Percentiles rank a stretch among this genome's conserved stretches.
phyloP scores from a whole-genome alignment of 2,113 vertebrate species.

The Archilochus colubris region DNA sequence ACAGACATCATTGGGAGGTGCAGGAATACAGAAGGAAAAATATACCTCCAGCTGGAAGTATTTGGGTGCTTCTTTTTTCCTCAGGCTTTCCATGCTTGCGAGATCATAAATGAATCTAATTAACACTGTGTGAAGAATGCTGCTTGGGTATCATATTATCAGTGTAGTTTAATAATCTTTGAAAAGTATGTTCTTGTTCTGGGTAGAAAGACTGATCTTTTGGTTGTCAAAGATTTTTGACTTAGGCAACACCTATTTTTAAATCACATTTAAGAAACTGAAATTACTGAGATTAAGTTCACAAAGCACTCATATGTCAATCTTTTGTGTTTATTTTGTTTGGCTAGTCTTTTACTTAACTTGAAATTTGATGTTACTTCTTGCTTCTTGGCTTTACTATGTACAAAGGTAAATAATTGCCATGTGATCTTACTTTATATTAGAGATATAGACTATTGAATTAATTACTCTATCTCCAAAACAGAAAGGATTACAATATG shows the following conservation, averaged over 20 bases:
- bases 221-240: background rate
- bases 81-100: background rate
- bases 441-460: background rate
- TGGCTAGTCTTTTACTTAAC: background rate
- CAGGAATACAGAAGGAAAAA: background rate
- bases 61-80: background rate
- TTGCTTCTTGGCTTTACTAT: background rate
- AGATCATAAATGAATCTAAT: background rate
- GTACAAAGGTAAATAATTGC: background rate
- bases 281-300: background rate
- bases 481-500: background rate
- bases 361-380: background rate
- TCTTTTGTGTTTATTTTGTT: background rate
- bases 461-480: background rate
- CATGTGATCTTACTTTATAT: background rate
- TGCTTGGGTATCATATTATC: background rate
- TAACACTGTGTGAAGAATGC: background rate
- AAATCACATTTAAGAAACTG: background rate
- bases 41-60: background rate
- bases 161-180: background rate
- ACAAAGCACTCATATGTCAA: fast-evolving
- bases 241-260: background rate
- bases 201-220: background rate
- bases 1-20: background rate
- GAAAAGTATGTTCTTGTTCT: background rate